Conservation (phyloP, 2,888 invertebrate genomes). For the Pelosia muscerda region DNA sequence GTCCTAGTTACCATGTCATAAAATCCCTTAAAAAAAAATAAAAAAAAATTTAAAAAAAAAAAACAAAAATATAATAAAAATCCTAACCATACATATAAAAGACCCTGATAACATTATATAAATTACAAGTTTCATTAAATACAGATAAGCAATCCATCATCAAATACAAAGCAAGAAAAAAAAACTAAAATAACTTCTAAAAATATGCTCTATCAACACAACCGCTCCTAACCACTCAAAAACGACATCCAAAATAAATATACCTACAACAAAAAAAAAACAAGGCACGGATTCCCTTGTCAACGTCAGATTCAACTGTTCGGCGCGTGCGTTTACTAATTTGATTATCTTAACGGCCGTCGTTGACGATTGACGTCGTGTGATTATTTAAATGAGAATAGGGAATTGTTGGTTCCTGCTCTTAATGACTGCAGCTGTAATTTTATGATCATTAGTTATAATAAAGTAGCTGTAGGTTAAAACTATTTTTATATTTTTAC, state of each 20-base stretch:
- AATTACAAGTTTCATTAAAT: background rate
- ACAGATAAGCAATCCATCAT: background rate
- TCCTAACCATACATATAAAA: background rate
- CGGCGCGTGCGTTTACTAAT: slow-evolving; percentile 43
- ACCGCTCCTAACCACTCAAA: slow-evolving; percentile 12
- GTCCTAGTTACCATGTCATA: no score
- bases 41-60: no score
- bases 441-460: background rate
- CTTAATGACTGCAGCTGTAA: background rate
- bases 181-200: slow-evolving; percentile 4
- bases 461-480: background rate
- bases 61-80: background rate
- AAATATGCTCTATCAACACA: slow-evolving; percentile 23
- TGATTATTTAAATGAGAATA: slow-evolving; percentile 15
- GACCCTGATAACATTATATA: background rate
- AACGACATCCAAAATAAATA: slow-evolving; percentile 33
- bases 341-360: slow-evolving; percentile 32
- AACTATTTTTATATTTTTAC: background rate
- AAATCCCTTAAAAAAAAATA: no score
- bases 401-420: background rate
- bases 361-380: slow-evolving; percentile 35
- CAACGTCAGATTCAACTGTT: slow-evolving; percentile 41
- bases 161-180: background rate
- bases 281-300: slow-evolving; percentile 32
- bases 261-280: slow-evolving; percentile 22